Evolutionary conservation across 2,113 vertebrate species (phyloP).

Genomic region (Tragulus kanchil): DNA sequence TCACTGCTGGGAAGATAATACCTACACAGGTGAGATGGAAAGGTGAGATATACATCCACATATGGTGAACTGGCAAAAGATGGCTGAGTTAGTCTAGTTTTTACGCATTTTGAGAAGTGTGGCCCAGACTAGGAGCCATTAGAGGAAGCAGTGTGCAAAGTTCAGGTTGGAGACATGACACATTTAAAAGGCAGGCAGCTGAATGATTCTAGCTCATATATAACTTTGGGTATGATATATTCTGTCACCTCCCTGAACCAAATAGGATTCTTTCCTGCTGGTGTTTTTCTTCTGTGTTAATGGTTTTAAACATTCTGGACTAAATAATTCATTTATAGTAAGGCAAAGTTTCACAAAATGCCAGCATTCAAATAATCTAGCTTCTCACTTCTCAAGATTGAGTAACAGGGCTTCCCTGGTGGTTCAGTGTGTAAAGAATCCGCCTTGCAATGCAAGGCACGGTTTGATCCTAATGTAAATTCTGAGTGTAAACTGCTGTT

Average conservation of each 20-base stretch:
- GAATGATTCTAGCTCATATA: constrained; percentile 37
- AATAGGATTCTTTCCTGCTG: constrained; percentile 47
- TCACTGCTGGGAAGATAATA: neutral
- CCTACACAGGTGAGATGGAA: neutral
- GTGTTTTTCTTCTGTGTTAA: constrained; percentile 44
- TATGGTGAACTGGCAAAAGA: neutral
- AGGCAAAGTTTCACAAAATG: constrained; percentile 54
- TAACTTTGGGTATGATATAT: constrained; percentile 62
- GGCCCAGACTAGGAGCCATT: neutral
- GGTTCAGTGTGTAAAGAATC: no score
- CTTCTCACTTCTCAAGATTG: constrained; percentile 10
- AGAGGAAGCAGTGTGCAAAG: neutral
- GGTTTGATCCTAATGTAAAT: neutral
- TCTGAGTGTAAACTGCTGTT: neutral
- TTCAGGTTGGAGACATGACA: neutral
- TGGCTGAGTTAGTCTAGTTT: neutral
- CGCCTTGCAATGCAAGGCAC: no score
- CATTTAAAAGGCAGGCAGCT: constrained; percentile 37
- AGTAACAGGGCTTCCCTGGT: neutral
- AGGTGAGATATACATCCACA: neutral
- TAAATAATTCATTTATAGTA: constrained; percentile 47
- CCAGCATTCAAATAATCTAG: constrained; percentile 30
- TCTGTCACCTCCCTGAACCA: constrained; percentile 50
- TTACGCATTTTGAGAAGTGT: neutral
- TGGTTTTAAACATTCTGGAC: constrained; percentile 62